Evolutionary conservation across 1,140 invertebrate species (phyloP).

Genomic region (Bombus picipes): DNA sequence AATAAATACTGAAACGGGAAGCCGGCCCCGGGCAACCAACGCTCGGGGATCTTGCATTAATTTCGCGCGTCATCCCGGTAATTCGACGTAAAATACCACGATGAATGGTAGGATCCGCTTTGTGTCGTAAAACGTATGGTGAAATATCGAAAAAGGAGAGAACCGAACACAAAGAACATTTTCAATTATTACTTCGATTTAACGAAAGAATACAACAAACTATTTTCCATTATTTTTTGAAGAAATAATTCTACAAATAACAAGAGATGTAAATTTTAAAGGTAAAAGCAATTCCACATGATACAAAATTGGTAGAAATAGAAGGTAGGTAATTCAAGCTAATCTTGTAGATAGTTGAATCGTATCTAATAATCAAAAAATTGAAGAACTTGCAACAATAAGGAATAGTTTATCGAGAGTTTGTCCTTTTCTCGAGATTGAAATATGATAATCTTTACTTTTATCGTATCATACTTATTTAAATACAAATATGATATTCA

Average conservation of each 20-base stretch:
- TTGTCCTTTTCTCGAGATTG: background rate
- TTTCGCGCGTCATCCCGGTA: conserved; percentile 51
- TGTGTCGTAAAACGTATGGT: background rate
- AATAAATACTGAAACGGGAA: conserved; percentile 80
- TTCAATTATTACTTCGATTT: background rate
- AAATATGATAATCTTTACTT: background rate
- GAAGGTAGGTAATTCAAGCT: too few species aligned
- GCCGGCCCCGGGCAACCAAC: conserved; percentile 51
- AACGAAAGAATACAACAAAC: background rate
- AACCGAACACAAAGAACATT: background rate
- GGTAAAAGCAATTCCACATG: too few species aligned
- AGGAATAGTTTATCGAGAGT: too few species aligned
- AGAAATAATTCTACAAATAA: background rate
- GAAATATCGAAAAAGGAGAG: background rate
- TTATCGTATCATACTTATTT: background rate
- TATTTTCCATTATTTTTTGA: background rate
- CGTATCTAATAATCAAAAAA: too few species aligned
- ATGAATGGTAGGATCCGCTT: conserved; percentile 2
- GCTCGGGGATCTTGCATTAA: conserved; percentile 76
- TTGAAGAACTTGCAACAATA: too few species aligned
- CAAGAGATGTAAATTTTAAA: background rate
- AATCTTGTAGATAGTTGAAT: too few species aligned
- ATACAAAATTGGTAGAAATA: too few species aligned
- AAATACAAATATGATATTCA: too few species aligned
- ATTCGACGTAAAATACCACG: conserved; percentile 29